A percentile compares a stretch with the other conserved stretches of the same genome.
These are phyloP conservation scores for Muscicapa adusta DNA, from an alignment of 2,113 vertebrate species.

Conservation along the genomic window DNA sequence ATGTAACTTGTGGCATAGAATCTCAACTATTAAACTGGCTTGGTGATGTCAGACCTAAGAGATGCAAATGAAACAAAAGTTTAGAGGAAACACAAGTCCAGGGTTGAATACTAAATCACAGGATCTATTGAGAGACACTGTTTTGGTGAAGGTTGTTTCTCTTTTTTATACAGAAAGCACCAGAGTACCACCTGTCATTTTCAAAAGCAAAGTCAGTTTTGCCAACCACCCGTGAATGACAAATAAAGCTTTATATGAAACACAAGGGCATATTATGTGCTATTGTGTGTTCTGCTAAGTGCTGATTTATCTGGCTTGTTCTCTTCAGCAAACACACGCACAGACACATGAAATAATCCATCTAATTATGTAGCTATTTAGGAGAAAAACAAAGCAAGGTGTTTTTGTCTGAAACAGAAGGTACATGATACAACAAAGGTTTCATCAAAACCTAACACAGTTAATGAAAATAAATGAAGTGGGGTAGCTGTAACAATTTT, in stretches of 20 bases:
- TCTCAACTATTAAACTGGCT: conserved; percentile 50
- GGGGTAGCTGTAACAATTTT: conserved; percentile 72
- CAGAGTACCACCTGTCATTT: conserved; percentile 86
- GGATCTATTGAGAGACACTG: conserved; percentile 71
- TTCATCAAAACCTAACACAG: conserved; percentile 69
- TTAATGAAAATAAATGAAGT: conserved; percentile 76
- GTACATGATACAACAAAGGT: conserved; percentile 78
- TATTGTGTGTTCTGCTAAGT: conserved; percentile 83
- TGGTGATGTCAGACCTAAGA: conserved; percentile 59
- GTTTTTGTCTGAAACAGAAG: conserved; percentile 75
- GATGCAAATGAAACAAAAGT: conserved; percentile 71
- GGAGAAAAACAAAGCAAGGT: conserved; percentile 79
- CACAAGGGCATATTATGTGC: conserved; percentile 82
- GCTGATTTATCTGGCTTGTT: conserved; percentile 88
- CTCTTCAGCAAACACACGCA: conserved; percentile 79
- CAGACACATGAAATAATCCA: conserved; percentile 81
- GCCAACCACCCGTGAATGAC: conserved; percentile 83
- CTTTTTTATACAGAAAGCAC: conserved; percentile 73
- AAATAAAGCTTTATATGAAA: conserved; percentile 85
- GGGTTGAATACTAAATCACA: conserved; percentile 70
- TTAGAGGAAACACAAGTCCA: conserved; percentile 56
- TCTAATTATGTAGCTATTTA: conserved; percentile 85
- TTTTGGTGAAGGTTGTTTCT: conserved; percentile 75
- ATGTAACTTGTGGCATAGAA: conserved; percentile 49
- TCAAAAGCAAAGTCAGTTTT: conserved; percentile 85